Conservation (phyloP, 2,797 vertebrate genomes). For the Gymnoscopelus braueri region DNA sequence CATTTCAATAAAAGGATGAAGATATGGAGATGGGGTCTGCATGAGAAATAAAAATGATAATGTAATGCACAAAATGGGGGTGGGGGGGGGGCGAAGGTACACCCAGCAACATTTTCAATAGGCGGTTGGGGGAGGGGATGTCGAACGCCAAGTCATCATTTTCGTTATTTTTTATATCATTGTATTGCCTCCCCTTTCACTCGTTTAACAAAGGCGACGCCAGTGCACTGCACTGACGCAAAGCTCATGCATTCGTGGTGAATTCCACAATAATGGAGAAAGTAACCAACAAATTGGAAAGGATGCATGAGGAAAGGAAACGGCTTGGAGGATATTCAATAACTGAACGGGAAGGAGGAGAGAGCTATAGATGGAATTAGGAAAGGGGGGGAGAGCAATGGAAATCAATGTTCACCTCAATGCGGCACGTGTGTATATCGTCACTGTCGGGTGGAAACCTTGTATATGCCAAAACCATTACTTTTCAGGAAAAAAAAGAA, state of each 20-base stretch:
- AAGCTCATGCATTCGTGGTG: no score
- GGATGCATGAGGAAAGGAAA: slow-evolving; percentile 59
- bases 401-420: slow-evolving; percentile 64
- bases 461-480: no score
- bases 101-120: slow-evolving; percentile 20
- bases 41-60: slow-evolving; percentile 35
- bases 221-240: no score
- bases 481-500: no score
- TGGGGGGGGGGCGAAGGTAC: slow-evolving; percentile 8
- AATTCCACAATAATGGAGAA: no score
- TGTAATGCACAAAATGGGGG: slow-evolving; percentile 33
- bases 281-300: slow-evolving; percentile 6
- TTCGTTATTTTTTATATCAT: slow-evolving; percentile 20
- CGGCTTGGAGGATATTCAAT: slow-evolving; percentile 63
- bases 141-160: slow-evolving; percentile 33
- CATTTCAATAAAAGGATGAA: slow-evolving; percentile 72
- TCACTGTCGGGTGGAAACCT: no score
- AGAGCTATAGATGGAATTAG: slow-evolving; percentile 59
- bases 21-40: slow-evolving; percentile 18
- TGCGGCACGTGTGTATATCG: slow-evolving; percentile 37
- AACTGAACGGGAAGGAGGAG: slow-evolving; percentile 52
- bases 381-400: slow-evolving; percentile 32
- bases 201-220: no score
- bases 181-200: no score
- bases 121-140: slow-evolving; percentile 4